phyloP scores from a whole-genome alignment of 1,140 invertebrate genomes.

The Drosophila mayri region DNA sequence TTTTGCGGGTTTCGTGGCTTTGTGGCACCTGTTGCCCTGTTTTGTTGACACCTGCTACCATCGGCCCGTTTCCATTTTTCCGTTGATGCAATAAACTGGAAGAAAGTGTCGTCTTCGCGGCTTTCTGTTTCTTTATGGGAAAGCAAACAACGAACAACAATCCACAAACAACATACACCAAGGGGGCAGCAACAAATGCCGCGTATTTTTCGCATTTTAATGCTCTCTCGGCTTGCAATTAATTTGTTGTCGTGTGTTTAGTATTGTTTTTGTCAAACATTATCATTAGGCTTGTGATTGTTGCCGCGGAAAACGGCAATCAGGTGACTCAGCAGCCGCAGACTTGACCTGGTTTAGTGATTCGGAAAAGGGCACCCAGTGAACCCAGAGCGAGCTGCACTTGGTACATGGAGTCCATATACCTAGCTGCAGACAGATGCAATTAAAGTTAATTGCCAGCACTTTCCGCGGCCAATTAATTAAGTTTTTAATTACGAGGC shows the following conservation, averaged over 20 bases:
- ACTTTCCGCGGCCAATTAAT: slow-evolving; percentile 27
- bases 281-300: slow-evolving; percentile 38
- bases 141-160: slow-evolving; percentile 20
- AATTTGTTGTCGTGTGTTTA: slow-evolving; percentile 50
- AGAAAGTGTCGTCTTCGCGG: slow-evolving; percentile 71
- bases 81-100: slow-evolving; percentile 77
- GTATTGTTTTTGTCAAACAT: slow-evolving; percentile 37
- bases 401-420: too few species aligned
- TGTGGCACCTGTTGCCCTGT: slow-evolving; percentile 47
- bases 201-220: slow-evolving; percentile 29
- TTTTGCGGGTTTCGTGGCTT: slow-evolving; percentile 23
- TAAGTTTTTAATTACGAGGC: background rate
- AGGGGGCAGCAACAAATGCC: slow-evolving; percentile 13
- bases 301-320: slow-evolving; percentile 51
- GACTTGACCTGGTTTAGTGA: slow-evolving; percentile 60
- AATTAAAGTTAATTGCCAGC: slow-evolving; percentile 27
- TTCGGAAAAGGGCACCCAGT: slow-evolving; percentile 54
- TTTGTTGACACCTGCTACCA: slow-evolving; percentile 67
- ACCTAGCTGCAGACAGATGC: background rate
- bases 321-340: slow-evolving; percentile 34
- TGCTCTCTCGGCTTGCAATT: slow-evolving; percentile 54
- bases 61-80: slow-evolving; percentile 63
- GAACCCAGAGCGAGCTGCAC: slow-evolving; percentile 7
- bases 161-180: slow-evolving; percentile 19
- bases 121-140: slow-evolving; percentile 58